Evolutionary conservation across 2,797 vertebrate species (phyloP).

Genomic region (Sciurus vulgaris): DNA sequence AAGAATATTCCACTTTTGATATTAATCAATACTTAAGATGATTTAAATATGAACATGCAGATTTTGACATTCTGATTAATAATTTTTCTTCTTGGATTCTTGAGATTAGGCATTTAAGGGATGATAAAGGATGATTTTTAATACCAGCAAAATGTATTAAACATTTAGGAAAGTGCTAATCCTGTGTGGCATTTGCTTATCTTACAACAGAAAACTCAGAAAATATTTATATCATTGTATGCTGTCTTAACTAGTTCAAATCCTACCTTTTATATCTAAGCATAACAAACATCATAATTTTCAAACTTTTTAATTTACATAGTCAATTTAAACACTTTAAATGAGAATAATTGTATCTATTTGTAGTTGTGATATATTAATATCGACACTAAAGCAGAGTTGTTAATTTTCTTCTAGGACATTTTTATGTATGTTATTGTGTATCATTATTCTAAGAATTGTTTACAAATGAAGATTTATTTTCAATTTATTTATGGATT

Average conservation of each 20-base stretch:
- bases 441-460: not conserved
- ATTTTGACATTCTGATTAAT: conserved; percentile 62
- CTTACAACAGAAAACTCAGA: not conserved
- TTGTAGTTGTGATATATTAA: not conserved
- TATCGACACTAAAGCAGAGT: not conserved
- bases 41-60: conserved; percentile 63
- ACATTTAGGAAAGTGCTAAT: not conserved
- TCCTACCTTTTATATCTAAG: not conserved
- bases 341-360: not conserved
- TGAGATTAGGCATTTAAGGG: not conserved
- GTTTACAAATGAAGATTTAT: not conserved
- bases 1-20: conserved; percentile 67
- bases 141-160: not conserved
- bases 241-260: not conserved
- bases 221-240: not conserved
- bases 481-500: not conserved
- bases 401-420: not conserved
- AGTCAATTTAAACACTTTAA: not conserved
- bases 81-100: not conserved
- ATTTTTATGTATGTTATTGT: not conserved
- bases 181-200: not conserved
- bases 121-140: not conserved
- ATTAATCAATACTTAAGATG: conserved; percentile 62
- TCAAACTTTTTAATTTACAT: conserved; percentile 13
- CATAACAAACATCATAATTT: not conserved